Conservation (phyloP, 1,140 invertebrate genomes). For the Bombus terrestris region DNA sequence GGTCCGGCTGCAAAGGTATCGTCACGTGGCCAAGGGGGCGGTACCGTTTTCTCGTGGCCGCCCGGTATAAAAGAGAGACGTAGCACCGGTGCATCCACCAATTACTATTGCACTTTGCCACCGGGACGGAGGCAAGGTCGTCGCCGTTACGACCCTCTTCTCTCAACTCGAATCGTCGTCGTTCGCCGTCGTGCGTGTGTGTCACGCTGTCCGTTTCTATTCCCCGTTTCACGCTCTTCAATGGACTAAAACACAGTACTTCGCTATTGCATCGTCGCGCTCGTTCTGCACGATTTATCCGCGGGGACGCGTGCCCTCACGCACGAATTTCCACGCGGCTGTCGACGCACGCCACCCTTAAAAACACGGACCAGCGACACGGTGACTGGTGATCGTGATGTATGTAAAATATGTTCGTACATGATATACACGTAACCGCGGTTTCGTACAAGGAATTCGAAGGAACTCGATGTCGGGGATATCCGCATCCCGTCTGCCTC, state of each 20-base stretch:
- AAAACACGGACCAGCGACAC: background rate
- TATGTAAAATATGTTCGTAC: background rate
- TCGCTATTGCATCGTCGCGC: background rate
- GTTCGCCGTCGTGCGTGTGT: background rate
- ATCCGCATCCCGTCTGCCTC: constrained; percentile 19
- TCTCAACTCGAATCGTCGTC: constrained; percentile 11
- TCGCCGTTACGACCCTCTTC: constrained; percentile 19
- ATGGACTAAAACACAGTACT: background rate
- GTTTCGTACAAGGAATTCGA: background rate
- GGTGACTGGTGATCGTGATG: constrained; percentile 6
- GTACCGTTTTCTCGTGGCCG: constrained; percentile 66
- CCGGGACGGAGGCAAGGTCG: constrained; percentile 50
- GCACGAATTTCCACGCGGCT: background rate
- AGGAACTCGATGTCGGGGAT: constrained; percentile 4
- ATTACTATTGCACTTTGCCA: constrained; percentile 68
- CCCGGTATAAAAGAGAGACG: constrained; percentile 70
- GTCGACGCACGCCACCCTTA: background rate
- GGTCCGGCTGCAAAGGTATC: constrained; percentile 63
- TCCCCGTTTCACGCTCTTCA: background rate
- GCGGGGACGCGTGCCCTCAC: background rate
- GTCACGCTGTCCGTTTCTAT: background rate
- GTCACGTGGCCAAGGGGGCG: constrained; percentile 70
- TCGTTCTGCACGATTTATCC: background rate
- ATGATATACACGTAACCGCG: background rate
- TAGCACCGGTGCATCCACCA: constrained; percentile 67